These are phyloP conservation scores for fruit fly (Drosophila melanogaster) DNA, from an alignment of 1,140 invertebrate genomes.

Conservation along the genomic window DNA sequence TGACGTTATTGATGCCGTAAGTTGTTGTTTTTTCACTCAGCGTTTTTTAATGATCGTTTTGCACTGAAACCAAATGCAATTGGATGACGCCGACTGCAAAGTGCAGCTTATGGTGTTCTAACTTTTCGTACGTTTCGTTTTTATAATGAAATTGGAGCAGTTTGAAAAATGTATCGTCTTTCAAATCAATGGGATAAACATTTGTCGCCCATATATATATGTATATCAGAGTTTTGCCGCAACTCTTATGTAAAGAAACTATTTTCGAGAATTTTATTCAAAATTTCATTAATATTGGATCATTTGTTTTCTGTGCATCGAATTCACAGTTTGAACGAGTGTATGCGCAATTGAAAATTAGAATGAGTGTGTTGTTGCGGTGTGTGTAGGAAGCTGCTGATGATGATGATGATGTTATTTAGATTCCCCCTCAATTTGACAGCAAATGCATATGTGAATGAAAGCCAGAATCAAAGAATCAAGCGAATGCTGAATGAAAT, in stretches of 20 bases:
- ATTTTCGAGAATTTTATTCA: background rate
- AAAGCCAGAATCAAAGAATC: slow-evolving; percentile 25
- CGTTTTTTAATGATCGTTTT: slow-evolving; percentile 6
- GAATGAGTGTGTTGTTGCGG: slow-evolving; percentile 20
- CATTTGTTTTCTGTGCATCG: background rate
- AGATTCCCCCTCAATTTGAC: slow-evolving; percentile 29
- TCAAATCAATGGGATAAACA: too few relatives aligned
- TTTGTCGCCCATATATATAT: background rate
- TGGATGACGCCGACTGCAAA: slow-evolving; percentile 8
- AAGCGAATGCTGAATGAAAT: slow-evolving; percentile 23
- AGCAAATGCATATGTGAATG: slow-evolving; percentile 30
- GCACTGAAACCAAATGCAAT: slow-evolving; percentile 46
- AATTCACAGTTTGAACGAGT: slow-evolving; percentile 6
- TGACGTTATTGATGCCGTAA: slow-evolving; percentile 75
- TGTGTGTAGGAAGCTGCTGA: slow-evolving; percentile 15
- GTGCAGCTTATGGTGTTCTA: background rate
- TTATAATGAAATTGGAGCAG: too few relatives aligned
- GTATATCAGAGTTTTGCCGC: too few relatives aligned
- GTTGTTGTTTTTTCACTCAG: slow-evolving; percentile 33
- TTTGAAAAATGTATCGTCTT: too few relatives aligned
- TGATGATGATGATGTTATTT: slow-evolving; percentile 29
- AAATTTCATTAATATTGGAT: background rate
- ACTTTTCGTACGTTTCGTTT: background rate
- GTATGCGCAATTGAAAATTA: slow-evolving; percentile 25
- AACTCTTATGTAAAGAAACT: too few relatives aligned